A percentile compares a stretch with the other conserved stretches of the same genome.
Conservation (phyloP, 2,113 vertebrate species). For the Speoplatyrhinus poulsoni region DNA sequence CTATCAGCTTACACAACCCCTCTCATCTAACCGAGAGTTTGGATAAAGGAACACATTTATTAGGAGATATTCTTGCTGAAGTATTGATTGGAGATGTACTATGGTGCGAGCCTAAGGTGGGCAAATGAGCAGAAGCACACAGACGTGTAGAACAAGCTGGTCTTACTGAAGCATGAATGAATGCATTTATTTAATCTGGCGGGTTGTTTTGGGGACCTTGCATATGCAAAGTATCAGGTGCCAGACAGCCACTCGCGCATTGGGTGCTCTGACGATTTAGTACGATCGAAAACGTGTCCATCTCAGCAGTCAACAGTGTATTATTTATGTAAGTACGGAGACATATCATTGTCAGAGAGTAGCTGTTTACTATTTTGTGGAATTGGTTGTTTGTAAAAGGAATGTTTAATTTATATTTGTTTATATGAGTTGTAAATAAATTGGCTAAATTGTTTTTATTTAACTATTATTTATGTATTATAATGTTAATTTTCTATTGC, state of each 20-base stretch:
- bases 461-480: constrained; percentile 85
- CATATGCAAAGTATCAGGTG: constrained; percentile 3
- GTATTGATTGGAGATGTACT: not conserved
- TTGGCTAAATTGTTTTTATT: constrained; percentile 82
- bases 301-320: constrained; percentile 11
- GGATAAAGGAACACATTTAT: not conserved
- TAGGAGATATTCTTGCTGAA: not conserved
- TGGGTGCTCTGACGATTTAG: not conserved
- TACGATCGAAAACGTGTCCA: constrained; percentile 1
- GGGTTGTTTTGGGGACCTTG: not conserved
- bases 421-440: constrained; percentile 90
- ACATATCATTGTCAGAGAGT: constrained; percentile 33
- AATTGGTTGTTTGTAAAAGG: constrained; percentile 63
- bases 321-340: constrained; percentile 23
- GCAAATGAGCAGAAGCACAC: not conserved
- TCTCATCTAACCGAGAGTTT: not conserved
- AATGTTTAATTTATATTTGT: constrained; percentile 80
- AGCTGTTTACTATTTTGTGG: constrained; percentile 47
- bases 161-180: not conserved
- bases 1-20: not conserved
- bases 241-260: not conserved
- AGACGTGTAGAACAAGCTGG: too few species aligned
- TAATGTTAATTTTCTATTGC: constrained; percentile 85
- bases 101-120: not conserved
- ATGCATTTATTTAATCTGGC: not conserved